Evolutionary conservation across 2,113 vertebrate genomes (phyloP).

Genomic region (Talpa occidentalis): DNA sequence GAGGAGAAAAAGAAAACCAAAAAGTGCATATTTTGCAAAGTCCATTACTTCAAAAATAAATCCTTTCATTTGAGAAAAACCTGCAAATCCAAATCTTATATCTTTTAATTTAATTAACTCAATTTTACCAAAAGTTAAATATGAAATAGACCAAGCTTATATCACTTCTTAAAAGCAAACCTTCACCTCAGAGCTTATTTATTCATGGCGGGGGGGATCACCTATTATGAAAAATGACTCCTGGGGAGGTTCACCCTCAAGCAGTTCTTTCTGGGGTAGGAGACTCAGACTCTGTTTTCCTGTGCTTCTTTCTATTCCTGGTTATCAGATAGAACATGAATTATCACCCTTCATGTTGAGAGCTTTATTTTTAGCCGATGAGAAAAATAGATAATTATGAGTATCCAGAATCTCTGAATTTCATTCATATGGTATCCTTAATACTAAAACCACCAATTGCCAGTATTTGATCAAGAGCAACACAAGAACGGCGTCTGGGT

Average conservation of each 20-base stretch:
- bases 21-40: constrained; percentile 30
- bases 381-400: not conserved
- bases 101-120: constrained; percentile 3
- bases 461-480: not conserved
- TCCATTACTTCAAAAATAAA: constrained; percentile 45
- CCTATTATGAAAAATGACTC: not conserved
- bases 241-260: not conserved
- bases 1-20: not conserved
- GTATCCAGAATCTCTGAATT: not conserved
- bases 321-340: not conserved
- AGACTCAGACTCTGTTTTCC: not conserved
- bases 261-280: not conserved
- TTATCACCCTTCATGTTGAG: not conserved
- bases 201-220: not conserved
- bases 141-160: not conserved
- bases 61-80: constrained; percentile 31
- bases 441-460: not conserved
- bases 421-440: not conserved
- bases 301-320: not conserved
- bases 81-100: constrained; percentile 12
- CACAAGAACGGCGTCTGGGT: not conserved
- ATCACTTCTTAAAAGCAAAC: not conserved
- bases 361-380: not conserved
- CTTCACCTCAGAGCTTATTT: not conserved
- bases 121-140: not conserved